Evolutionary conservation across 2,113 vertebrate species (phyloP), one percentile per base, ranked within the genome.

Genomic region (Oryzias javanicus): DNA sequence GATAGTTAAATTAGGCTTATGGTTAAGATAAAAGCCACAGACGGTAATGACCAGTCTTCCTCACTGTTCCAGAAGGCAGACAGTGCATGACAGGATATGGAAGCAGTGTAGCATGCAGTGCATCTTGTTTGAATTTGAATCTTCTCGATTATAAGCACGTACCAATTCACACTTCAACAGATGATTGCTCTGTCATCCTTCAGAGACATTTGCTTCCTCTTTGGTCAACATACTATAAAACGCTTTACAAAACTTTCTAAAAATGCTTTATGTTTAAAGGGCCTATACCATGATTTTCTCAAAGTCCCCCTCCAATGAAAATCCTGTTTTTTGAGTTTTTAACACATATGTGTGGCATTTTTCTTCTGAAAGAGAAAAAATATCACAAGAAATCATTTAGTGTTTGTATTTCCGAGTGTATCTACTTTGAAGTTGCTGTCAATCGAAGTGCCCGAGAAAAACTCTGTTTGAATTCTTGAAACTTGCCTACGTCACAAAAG

Each of bases 111-210:
- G 59, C 67, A 54, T 50, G 62, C 54, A 57, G 25, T 49, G 59
- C 64, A 14, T 14, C 50, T 17, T 20, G 27, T 60, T 64, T 57
- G 35, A 55, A 74, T 81, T 69, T 73, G 52, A 78, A 80, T 65
- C 15, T 71, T 64, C 8, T 35, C 3, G 35, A 35, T 35, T 35
- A 35, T 35, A 35, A 12, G 35, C 25, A 27, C 4, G 45, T 42
- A 48, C 42, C n/a, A 55, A 52, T 79, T 78, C 69, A 76, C 75
- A 81, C 62, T 22, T 73, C 62, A 71, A 1, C 55, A 71, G 58
- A 55, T 66, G 64, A 67, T 14, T 49, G 68, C 49, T 50, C 51
- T 3, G n/a, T 55, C 42, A 60, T 48, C 42, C 27, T 1, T 16
- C n/a, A 14, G 49, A 62, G 51, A 60, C 27, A 13, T 40, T 41